Percentiles rank a stretch among this genome's conserved stretches.
phyloP scores from a whole-genome alignment of 2,888 invertebrate genomes.

The Athalia cordata region DNA sequence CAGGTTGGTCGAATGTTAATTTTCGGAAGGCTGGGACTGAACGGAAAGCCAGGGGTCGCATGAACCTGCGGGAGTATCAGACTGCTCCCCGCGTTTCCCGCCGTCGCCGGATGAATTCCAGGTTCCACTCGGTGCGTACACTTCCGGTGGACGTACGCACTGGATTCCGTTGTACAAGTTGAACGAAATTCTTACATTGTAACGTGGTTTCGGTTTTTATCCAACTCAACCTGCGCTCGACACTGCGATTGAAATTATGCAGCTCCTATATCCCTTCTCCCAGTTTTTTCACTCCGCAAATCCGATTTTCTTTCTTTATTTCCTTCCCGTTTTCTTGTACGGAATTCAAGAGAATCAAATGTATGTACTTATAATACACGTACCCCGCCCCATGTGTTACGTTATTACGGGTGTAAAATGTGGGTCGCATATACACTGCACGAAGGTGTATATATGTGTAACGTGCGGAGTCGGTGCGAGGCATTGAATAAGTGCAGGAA shows the following conservation, averaged over 20 bases:
- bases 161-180: no score
- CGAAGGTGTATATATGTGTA: conserved; percentile 3
- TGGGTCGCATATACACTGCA: conserved; percentile 29
- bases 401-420: conserved; percentile 36
- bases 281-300: background rate
- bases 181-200: background rate
- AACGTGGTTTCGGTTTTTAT: background rate
- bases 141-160: conserved; percentile 23
- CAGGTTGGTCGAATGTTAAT: background rate
- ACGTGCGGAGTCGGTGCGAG: background rate
- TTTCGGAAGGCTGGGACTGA: background rate
- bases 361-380: background rate
- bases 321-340: background rate
- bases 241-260: no score
- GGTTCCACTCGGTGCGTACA: conserved; percentile 39
- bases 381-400: background rate
- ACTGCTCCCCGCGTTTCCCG: conserved; percentile 18
- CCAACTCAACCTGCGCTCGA: no score
- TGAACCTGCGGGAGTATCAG: conserved; percentile 8
- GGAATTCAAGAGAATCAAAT: conserved; percentile 7
- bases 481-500: background rate
- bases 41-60: background rate
- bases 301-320: background rate
- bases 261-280: no score
- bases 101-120: conserved; percentile 40